These are phyloP conservation scores for Dasyurus viverrinus DNA, from an alignment of 2,113 vertebrate species.

Conservation along the genomic window DNA sequence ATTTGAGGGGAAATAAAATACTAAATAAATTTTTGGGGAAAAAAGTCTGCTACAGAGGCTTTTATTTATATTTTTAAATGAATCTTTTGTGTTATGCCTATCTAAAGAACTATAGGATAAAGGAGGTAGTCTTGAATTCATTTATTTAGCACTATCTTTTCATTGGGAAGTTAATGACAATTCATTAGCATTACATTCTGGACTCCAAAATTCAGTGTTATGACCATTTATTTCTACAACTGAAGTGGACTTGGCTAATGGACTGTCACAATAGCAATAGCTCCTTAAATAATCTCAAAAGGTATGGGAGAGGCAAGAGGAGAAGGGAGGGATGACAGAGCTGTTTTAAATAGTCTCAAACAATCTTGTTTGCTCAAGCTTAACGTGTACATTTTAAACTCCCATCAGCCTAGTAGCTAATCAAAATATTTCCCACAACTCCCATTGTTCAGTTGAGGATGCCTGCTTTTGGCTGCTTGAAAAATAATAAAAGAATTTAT, in stretches of 20 bases:
- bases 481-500: constrained; percentile 36
- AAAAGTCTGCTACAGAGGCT: background rate
- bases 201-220: background rate
- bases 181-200: background rate
- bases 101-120: background rate
- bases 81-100: background rate
- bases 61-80: background rate
- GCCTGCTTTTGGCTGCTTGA: constrained; percentile 23
- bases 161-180: background rate
- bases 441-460: constrained; percentile 12
- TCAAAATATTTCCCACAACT: background rate
- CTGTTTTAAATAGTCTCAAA: constrained; percentile 9
- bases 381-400: constrained; percentile 25
- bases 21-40: no score
- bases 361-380: constrained; percentile 5
- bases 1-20: no score
- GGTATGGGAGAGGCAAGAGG: background rate
- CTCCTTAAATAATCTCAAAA: constrained; percentile 33
- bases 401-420: constrained; percentile 4
- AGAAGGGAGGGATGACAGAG: background rate
- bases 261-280: constrained; percentile 30
- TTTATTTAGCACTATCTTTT: background rate
- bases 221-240: background rate
- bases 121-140: background rate
- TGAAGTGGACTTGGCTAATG: constrained; percentile 24